Evolutionary conservation across 2,888 invertebrate genomes (phyloP), one percentile per base, ranked within the genome.

Genomic region (Lamellibrachia columna): DNA sequence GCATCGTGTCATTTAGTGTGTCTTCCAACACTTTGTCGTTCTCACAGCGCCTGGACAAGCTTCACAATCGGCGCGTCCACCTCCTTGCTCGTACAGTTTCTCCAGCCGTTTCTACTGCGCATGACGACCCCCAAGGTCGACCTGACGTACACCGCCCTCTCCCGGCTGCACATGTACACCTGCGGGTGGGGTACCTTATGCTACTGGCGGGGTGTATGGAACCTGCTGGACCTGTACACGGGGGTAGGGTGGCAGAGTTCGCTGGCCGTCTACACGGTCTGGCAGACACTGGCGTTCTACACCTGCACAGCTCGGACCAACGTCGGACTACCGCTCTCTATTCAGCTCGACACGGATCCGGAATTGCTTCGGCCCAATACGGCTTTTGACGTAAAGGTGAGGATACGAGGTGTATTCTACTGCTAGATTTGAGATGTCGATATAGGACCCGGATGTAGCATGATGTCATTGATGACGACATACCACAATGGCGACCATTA

Each of bases 151-250:
- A 55, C 91, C 9, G n/a, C 93, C 90, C 52, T 93, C 53, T 93
- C 93, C 4, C 93, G 94, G 7, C 90, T 94, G 7, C 93, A 94
- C 93, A 60, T 94, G 90, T 94, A 94, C 92, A 90, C 93, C 22
- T 93, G 92, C 75, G 94, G 94, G 28, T 94, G 94, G 94, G 94
- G 93, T 22, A 93, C 94, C 40, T 91, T 94, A 93, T 93, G 94
- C 55, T 94, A 93, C 92, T 94, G 94, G 94, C 92, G 94, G 53
- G 94, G 94, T 2, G 55, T 93, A 8, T 94, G 94, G 94, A 93
- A 94, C 60, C 92, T 94, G 92, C 90, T 94, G 40, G 94, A 94
- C 92, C 52, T 93, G 52, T 94, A 94, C 92, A 93, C 94, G 90
- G 92, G 92, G 6, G 93, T 92, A 8, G 92, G 60, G 28, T 93